Conservation (phyloP, 2,113 vertebrate genomes). For the Sterna hirundo region DNA sequence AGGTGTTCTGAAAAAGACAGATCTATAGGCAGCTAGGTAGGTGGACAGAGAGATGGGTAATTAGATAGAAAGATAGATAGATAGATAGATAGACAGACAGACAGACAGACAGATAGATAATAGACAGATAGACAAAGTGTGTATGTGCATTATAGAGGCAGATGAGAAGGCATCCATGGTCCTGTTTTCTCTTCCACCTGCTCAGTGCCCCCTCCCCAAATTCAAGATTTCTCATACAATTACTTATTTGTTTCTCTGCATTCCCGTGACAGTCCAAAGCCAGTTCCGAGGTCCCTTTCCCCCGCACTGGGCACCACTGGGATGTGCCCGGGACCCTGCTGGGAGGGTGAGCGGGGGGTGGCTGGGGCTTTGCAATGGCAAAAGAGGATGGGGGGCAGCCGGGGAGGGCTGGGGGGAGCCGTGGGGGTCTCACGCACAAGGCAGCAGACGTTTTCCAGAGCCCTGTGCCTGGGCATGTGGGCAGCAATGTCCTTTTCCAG, state of each 20-base stretch:
- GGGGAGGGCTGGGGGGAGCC: accelerated
- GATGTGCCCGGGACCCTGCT: neutral
- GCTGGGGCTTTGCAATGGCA: neutral
- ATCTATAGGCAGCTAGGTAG: neutral
- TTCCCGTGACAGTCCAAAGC: neutral
- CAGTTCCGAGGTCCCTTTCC: neutral
- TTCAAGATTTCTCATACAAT: neutral
- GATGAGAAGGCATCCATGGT: neutral
- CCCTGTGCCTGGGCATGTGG: neutral
- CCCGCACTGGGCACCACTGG: too few species aligned
- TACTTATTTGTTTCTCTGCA: neutral
- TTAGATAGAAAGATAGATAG: too few species aligned
- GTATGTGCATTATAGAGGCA: accelerated
- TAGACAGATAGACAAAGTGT: neutral
- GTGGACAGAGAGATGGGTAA: neutral
- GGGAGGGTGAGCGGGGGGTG: neutral
- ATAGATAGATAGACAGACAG: neutral
- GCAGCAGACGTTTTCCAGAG: neutral
- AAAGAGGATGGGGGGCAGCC: too few species aligned
- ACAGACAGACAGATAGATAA: neutral
- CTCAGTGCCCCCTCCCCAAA: neutral
- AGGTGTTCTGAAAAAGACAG: neutral
- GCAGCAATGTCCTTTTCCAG: neutral
- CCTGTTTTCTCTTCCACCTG: neutral
- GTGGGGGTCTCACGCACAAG: too few species aligned